Evolutionary conservation across 2,113 vertebrate genomes (phyloP), one percentile per base, ranked within the genome.

Genomic region (Vulpes ferrilata): DNA sequence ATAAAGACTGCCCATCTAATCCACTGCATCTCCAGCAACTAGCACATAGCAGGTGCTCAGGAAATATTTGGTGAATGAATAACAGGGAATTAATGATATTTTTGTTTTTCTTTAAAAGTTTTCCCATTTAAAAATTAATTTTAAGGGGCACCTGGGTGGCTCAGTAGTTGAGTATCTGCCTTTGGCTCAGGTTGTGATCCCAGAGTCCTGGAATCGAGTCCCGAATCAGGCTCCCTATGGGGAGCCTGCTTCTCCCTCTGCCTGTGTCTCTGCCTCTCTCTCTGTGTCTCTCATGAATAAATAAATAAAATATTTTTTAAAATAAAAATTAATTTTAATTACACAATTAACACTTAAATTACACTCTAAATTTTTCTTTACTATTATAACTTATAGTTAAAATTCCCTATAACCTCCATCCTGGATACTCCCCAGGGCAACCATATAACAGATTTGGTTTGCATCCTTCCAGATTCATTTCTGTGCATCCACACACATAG

Each of bases 241-340:
- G 25, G 25, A 64, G 25, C 62, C 62, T 64, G 62, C 62, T 64
- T 64, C 62, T 1, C 62, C 62, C 43, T 43, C 43, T 43, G 43
- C 43, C 43, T 43, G 43, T 43, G 43, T 43, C 43, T 43, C 43
- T 43, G 6, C 43, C 43, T 6, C 43, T 43, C 43, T 43, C 43
- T 27, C 25, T 62, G 22, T 62, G 22, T 62, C 60, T 43, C 43
- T 43, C 43, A 43, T 43, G 15, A 55, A 15, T 4, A 11, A 55
- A 55, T 55, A 55, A 55, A 55, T 55, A 55, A 55, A 55, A 55
- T 55, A 43, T 43, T 43, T 15, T 55, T 55, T 25, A 62, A 55
- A 55, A 55, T 55, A 67, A 95, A 94, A 95, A 84, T 43, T 79
- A 60, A 96, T 59, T 94, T 86, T 76, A 88, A 93, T 91, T 57